A percentile compares a stretch with the other conserved stretches of the same genome.
Evolutionary conservation across 2,888 invertebrate species (phyloP).

Genomic region (Drosophila hamatofila): DNA sequence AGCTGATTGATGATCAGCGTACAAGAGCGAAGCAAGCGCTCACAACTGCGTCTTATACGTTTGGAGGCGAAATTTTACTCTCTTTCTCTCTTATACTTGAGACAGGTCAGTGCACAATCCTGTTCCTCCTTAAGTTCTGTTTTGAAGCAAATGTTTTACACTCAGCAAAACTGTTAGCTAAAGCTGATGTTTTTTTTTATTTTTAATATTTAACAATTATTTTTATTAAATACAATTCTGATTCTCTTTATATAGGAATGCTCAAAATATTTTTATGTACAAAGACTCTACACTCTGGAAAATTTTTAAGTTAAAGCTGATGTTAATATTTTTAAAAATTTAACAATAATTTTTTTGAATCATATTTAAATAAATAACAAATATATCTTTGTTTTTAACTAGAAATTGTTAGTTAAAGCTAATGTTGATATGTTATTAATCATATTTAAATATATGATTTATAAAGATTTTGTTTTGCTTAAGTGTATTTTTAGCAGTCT

Average conservation of each 20-base stretch:
- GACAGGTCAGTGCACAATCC: constrained; percentile 62
- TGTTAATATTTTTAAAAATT: no score
- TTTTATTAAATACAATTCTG: no score
- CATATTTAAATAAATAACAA: not conserved
- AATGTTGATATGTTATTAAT: not conserved
- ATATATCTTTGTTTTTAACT: not conserved
- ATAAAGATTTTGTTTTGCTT: not conserved
- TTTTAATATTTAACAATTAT: not conserved
- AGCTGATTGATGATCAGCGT: constrained; percentile 39
- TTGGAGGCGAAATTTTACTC: constrained; percentile 11
- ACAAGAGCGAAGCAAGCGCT: constrained; percentile 33
- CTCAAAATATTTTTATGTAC: no score
- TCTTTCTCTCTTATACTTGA: constrained; percentile 36
- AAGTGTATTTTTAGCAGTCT: constrained; percentile 21
- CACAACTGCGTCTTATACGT: not conserved
- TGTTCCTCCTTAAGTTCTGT: constrained; percentile 26
- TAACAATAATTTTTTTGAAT: not conserved
- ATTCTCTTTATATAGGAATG: no score
- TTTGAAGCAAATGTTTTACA: not conserved
- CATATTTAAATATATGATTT: not conserved
- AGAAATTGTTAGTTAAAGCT: not conserved
- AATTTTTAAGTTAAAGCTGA: no score
- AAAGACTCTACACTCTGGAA: no score
- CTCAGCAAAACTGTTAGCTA: not conserved
- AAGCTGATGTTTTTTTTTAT: not conserved